Conservation (phyloP, 2,797 vertebrate species). For the Alosa sapidissima region DNA sequence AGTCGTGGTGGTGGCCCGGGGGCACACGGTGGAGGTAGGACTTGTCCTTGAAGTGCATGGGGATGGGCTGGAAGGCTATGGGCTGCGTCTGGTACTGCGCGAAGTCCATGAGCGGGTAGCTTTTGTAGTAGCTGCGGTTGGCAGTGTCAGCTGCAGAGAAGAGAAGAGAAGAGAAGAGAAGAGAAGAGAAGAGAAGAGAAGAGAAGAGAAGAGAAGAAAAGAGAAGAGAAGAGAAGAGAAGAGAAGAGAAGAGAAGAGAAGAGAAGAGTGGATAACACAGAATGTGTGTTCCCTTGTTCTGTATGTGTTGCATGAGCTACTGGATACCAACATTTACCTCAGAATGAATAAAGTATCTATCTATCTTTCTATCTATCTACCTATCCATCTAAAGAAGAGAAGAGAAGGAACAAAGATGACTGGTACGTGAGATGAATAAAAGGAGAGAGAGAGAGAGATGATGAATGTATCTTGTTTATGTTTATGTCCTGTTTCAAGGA, state of each 20-base stretch:
- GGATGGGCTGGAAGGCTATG: conserved; percentile 70
- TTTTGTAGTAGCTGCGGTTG: conserved; percentile 82
- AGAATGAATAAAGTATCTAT: too few relatives aligned
- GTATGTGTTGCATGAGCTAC: too few relatives aligned
- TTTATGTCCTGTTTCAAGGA: not conserved
- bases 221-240: too few relatives aligned
- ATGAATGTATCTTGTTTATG: not conserved
- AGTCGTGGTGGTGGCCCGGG: conserved; percentile 62
- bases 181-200: too few relatives aligned
- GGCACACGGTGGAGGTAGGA: conserved; percentile 67
- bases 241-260: too few relatives aligned
- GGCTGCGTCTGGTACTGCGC: conserved; percentile 60
- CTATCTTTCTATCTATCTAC: too few relatives aligned
- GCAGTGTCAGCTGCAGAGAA: conserved; percentile 73
- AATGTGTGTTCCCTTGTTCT: too few relatives aligned
- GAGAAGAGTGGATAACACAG: too few relatives aligned
- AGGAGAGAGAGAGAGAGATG: not conserved
- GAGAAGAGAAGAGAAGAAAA: too few relatives aligned
- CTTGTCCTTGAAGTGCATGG: conserved; percentile 71
- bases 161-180: not conserved
- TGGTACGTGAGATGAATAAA: not conserved
- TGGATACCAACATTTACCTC: too few relatives aligned
- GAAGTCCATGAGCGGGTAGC: conserved; percentile 78
- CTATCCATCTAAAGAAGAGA: too few relatives aligned
- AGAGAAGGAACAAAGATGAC: not conserved